phyloP scores from a whole-genome alignment of 2,888 invertebrate genomes.

The Serrognathus titanus region DNA sequence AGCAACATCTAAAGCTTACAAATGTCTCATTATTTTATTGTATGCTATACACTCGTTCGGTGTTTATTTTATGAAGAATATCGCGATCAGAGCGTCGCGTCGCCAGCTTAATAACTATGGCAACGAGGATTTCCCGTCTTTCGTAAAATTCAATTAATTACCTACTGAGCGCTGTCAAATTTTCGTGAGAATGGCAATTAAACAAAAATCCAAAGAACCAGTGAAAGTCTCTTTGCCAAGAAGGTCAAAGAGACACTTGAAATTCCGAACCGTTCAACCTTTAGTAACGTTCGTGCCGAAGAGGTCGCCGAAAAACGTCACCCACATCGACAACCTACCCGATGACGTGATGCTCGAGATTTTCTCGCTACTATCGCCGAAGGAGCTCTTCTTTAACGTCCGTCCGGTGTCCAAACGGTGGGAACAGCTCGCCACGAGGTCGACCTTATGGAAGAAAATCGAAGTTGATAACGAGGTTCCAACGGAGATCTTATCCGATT shows the following conservation, averaged over 20 bases:
- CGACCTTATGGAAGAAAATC: constrained; percentile 19
- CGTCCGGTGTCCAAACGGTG: constrained; percentile 22
- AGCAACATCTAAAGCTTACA: too few species aligned
- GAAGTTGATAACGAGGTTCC: constrained; percentile 15
- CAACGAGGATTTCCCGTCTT: neutral
- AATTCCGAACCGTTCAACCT: constrained; percentile 1
- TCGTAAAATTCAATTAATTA: constrained; percentile 3
- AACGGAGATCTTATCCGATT: constrained; percentile 12
- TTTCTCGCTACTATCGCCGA: constrained; percentile 17
- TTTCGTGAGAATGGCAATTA: constrained; percentile 12
- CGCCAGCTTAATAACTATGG: too few species aligned
- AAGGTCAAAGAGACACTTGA: constrained; percentile 4
- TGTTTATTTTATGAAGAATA: too few species aligned
- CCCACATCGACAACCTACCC: constrained; percentile 16
- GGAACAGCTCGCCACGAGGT: constrained; percentile 17
- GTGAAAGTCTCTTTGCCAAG: constrained; percentile 11
- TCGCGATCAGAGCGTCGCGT: too few species aligned
- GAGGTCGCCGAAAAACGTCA: constrained; percentile 4
- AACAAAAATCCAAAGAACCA: constrained; percentile 9
- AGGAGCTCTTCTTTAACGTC: constrained; percentile 21
- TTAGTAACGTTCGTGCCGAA: constrained; percentile 2
- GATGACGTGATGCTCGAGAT: constrained; percentile 21
- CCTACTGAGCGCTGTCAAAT: constrained; percentile 3
- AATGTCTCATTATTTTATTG: too few species aligned
- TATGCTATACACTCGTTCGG: too few species aligned